Conservation (phyloP, 2,113 vertebrate species). For the Limanda limanda region DNA sequence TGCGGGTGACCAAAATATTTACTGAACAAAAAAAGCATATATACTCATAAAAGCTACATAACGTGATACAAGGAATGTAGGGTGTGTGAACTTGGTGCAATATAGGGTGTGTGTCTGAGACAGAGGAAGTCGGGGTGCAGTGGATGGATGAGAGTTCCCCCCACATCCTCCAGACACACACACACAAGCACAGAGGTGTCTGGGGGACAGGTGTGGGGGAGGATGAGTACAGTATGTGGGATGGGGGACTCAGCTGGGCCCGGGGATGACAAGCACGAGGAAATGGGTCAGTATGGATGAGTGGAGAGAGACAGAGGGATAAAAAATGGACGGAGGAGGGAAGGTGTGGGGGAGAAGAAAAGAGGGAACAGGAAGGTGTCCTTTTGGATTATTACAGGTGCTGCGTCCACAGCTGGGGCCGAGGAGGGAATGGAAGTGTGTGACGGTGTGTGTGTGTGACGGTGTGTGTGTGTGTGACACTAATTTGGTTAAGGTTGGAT, state of each 20-base stretch:
- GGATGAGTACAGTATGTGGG: conserved; percentile 67
- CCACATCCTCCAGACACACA: conserved; percentile 24
- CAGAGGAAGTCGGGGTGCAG: conserved; percentile 35
- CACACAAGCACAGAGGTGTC: conserved; percentile 27
- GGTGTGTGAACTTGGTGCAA: neutral
- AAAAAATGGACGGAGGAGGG: conserved; percentile 57
- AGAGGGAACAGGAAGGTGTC: conserved; percentile 63
- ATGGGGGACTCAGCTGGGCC: conserved; percentile 79
- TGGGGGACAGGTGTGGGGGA: conserved; percentile 67
- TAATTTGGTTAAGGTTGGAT: conserved; percentile 35
- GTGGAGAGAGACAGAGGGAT: conserved; percentile 61
- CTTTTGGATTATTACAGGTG: conserved; percentile 76
- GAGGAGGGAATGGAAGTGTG: conserved; percentile 21
- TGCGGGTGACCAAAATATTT: neutral
- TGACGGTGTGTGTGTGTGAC: conserved; percentile 8
- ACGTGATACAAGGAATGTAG: conserved; percentile 2
- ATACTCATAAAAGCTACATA: neutral
- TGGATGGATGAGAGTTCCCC: conserved; percentile 57
- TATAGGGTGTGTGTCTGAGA: conserved; percentile 6
- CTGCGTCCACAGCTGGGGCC: conserved; percentile 68
- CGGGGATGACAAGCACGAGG: conserved; percentile 67
- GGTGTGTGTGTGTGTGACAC: conserved; percentile 12
- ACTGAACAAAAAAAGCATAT: neutral
- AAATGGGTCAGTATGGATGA: conserved; percentile 81
- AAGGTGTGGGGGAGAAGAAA: conserved; percentile 30